Conservation (phyloP, 2,888 invertebrate species). For the Liposcelis brunnea region DNA sequence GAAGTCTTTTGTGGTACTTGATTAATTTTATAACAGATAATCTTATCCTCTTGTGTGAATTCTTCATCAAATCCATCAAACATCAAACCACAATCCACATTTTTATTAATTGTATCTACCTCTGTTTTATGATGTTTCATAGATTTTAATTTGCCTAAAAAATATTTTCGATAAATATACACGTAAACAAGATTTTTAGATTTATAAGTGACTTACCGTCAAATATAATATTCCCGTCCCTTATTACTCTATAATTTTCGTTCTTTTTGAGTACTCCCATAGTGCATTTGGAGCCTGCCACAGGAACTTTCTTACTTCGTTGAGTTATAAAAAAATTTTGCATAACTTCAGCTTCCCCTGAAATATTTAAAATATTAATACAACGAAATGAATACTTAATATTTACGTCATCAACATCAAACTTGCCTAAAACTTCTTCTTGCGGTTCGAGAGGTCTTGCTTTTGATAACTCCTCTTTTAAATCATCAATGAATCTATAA, state of each 20-base stretch:
- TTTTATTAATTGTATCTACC: constrained; percentile 62
- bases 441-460: constrained; percentile 52
- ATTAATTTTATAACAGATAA: constrained; percentile 57
- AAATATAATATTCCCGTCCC: constrained; percentile 45
- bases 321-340: constrained; percentile 68
- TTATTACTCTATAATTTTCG: constrained; percentile 45
- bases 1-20: constrained; percentile 44
- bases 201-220: constrained; percentile 39
- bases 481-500: constrained; percentile 78
- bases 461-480: constrained; percentile 59
- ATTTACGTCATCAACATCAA: not conserved
- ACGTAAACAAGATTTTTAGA: not conserved
- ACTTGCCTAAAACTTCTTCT: constrained; percentile 58
- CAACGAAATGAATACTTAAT: not conserved
- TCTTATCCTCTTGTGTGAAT: constrained; percentile 55
- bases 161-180: constrained; percentile 16
- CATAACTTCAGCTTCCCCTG: constrained; percentile 70
- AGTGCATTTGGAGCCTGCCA: constrained; percentile 76
- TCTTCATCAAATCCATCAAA: constrained; percentile 43
- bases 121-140: constrained; percentile 83
- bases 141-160: constrained; percentile 50
- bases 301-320: constrained; percentile 59
- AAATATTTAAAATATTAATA: constrained; percentile 11
- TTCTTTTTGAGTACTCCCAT: constrained; percentile 56
- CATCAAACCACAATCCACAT: constrained; percentile 77